A percentile compares a stretch with the other conserved stretches of the same genome.
phyloP scores from a whole-genome alignment of 2,113 vertebrate genomes.

The Clarias macrocephalus region DNA sequence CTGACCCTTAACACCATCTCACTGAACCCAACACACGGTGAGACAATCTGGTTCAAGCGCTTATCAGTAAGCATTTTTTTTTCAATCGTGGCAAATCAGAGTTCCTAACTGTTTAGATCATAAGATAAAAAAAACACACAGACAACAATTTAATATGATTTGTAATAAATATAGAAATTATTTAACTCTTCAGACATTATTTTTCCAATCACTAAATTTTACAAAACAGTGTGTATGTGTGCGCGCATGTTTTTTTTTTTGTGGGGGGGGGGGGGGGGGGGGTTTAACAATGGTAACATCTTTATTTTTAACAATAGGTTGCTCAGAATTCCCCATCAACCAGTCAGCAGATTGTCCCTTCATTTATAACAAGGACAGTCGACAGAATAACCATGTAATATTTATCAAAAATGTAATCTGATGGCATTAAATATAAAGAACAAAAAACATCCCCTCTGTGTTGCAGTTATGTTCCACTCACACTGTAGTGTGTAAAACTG shows the following conservation, averaged over 20 bases:
- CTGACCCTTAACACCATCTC: not conserved
- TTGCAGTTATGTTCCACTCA: not conserved
- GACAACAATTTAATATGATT: not conserved
- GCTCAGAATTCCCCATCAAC: not conserved
- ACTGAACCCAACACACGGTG: not conserved
- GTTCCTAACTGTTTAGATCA: not conserved
- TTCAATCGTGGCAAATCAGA: not conserved
- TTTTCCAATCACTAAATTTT: not conserved
- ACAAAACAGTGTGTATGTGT: too few relatives aligned
- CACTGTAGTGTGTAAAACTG: constrained; percentile 66
- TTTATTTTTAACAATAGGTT: too few relatives aligned
- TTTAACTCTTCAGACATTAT: not conserved
- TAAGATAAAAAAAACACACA: not conserved
- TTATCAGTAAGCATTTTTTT: not conserved
- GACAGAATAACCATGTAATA: not conserved
- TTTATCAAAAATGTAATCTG: not conserved
- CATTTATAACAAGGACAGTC: not conserved
- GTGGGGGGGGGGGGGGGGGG: too few relatives aligned
- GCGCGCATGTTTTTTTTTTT: too few relatives aligned
- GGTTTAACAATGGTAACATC: not conserved
- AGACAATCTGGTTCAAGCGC: not conserved
- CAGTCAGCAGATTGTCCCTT: not conserved
- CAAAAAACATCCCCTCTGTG: not conserved
- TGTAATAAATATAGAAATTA: not conserved
- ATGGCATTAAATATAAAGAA: not conserved